Evolutionary conservation across 1,140 invertebrate species (phyloP), one percentile per base, ranked within the genome.

Genomic region (Drosophila oshimai): DNA sequence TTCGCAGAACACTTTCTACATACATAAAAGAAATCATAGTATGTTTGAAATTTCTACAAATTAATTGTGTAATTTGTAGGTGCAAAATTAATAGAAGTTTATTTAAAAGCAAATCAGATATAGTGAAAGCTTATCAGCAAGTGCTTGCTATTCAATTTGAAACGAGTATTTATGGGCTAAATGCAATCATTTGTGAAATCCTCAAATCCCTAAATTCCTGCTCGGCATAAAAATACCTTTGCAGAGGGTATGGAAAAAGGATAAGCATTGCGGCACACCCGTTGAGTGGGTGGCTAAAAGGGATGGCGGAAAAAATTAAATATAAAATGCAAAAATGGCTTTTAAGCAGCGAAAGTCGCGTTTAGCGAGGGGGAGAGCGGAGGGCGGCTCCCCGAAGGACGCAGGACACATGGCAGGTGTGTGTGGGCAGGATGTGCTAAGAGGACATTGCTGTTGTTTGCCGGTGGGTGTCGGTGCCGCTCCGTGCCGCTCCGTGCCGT

Each of bases 281-380:
- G 15, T 42, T 31, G 17, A 24, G 36, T n/a, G 13, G 47, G 6
- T 0, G 37, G 10, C 10, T 5, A 22, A 34, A 24, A 24, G 9
- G 37, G 36, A 31, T 42, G 58, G n/a, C 22, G 22, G 53, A 61
- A 74, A 78, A 84, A 86, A 86, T 79, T 75, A 79, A 79, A 84
- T 84, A 75, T 86, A 84, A 86, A 79, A 84, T 86, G 79, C 79
- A 86, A 84, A 84, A 84, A 84, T 84, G 60, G 75, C 80, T 84
- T 84, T 84, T 86, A 86, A 84, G 80, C 74, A 86, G 74, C 70
- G 75, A 72, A 74, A 72, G 79, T 74, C 80, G 75, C 74, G 80
- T 84, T 79, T 67, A 78, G 62, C 33, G 22, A 18, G 22, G 28
- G 1, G 0, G 10, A 12, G 4, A 6, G 3, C 2, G 13, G 3